Evolutionary conservation across 2,113 vertebrate genomes (phyloP), one percentile per base, ranked within the genome.

Genomic region (Nycticorax nycticorax): DNA sequence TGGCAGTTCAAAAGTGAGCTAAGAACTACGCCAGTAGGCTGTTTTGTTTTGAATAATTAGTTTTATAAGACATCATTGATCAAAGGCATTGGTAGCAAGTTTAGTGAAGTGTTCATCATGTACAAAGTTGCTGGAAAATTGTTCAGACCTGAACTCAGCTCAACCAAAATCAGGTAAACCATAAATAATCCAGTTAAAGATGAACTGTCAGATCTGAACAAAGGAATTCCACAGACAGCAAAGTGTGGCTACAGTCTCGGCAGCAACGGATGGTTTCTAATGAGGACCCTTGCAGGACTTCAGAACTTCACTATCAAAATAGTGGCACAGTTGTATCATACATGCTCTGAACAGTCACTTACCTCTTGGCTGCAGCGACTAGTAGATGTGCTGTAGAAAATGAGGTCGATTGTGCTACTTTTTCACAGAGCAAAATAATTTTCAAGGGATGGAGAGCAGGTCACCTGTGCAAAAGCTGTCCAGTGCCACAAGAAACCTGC

Each of bases 141-240:
- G 91, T 87, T 93, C 81, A 94, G 84, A 76, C 84, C 78, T 93
- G 92, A 95, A 77, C 76, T 76, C 60, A 73, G 85, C 85, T 80
- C 74, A 80, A 88, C 66, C 91, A 94, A 79, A 89, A 89, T 80
- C 85, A 95, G 85, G 67, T 78, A 94, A 96, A n/a, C 76, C 88
- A 96, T 96, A 97, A 97, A 97, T 96, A 97, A 96, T 69, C 71
- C 15, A 12, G 87, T 92, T 95, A 94, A 85, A 96, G 87, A 95
- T 48, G 93, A 88, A 86, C 82, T 90, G 96, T 57, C 92, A 97
- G 88, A 88, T 55, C 82, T 64, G 82, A 97, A 96, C 91, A 97
- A 97, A 96, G 89, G 85, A 74, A 95, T 92, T 96, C 89, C 91
- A 92, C 59, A 66, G 89, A 72, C 64, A 91, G 91, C 66, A 77